A percentile compares a stretch with the other conserved stretches of the same genome.
Conservation (phyloP, 2,113 vertebrate species). For the Eptesicus fuscus region DNA sequence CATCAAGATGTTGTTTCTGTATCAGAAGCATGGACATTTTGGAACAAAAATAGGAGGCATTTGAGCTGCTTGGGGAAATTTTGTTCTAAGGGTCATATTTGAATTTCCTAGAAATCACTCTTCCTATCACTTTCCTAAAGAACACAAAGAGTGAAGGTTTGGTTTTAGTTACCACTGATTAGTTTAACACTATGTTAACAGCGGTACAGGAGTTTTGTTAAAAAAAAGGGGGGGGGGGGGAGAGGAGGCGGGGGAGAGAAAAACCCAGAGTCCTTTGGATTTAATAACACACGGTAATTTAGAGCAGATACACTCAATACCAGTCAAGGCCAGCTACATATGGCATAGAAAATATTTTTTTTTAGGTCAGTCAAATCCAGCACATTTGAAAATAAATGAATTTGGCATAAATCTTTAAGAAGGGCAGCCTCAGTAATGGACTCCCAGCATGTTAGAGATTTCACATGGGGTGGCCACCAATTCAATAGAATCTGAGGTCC, state of each 20-base stretch:
- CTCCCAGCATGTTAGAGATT: background rate
- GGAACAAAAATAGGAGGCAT: background rate
- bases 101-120: conserved; percentile 51
- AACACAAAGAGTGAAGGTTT: background rate
- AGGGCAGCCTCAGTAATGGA: background rate
- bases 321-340: conserved; percentile 10
- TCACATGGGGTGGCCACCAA: background rate
- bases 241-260: background rate
- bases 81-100: background rate
- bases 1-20: conserved; percentile 21
- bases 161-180: background rate
- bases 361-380: background rate
- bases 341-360: background rate
- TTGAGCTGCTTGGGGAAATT: background rate
- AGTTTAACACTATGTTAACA: background rate
- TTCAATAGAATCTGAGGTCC: background rate
- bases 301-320: conserved; percentile 18
- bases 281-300: conserved; percentile 42
- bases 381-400: conserved; percentile 28
- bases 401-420: background rate
- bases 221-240: background rate
- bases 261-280: background rate
- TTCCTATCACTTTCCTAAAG: conserved; percentile 13
- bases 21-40: background rate
- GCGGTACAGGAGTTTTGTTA: background rate